A percentile compares a stretch with the other conserved stretches of the same genome.
phyloP scores from a whole-genome alignment of 2,888 invertebrate genomes.

The Drosophila atripex region DNA sequence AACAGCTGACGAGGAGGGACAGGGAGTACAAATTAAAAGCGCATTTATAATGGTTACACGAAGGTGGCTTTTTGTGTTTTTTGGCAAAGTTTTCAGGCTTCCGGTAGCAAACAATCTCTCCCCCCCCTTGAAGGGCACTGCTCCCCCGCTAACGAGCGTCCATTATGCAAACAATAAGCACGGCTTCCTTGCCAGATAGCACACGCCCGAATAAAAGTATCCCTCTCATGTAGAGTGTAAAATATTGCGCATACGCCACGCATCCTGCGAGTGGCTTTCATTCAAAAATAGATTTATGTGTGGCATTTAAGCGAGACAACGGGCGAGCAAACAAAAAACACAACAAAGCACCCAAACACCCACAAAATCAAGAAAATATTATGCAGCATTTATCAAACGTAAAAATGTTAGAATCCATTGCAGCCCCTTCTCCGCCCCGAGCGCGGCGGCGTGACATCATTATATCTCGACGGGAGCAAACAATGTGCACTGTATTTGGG shows the following conservation, averaged over 20 bases:
- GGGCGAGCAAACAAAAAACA: conserved; percentile 57
- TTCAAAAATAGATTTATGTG: conserved; percentile 82
- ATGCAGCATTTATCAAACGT: conserved; percentile 74
- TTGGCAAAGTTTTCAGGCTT: conserved; percentile 1
- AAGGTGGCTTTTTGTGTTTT: conserved; percentile 8
- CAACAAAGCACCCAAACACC: conserved; percentile 13
- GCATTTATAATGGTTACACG: conserved; percentile 83
- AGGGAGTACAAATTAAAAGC: conserved; percentile 81
- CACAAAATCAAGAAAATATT: conserved; percentile 69
- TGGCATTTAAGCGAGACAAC: conserved; percentile 67
- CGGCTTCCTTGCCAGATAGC: conserved; percentile 67
- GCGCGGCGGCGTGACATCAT: conserved; percentile 55
- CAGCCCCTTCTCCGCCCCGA: neutral
- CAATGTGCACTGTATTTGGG: conserved; percentile 67
- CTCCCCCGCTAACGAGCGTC: conserved; percentile 76
- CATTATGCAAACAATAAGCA: conserved; percentile 81
- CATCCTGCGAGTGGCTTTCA: conserved; percentile 60
- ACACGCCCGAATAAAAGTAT: conserved; percentile 50
- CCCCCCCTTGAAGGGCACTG: conserved; percentile 25
- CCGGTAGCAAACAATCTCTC: conserved; percentile 19
- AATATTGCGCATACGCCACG: conserved; percentile 68
- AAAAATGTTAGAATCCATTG: conserved; percentile 43
- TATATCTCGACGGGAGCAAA: conserved; percentile 44
- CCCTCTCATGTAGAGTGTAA: conserved; percentile 17
- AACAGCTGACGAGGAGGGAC: conserved; percentile 53